Evolutionary conservation across 2,797 vertebrate species (phyloP).

Genomic region (Poecilia wingei): DNA sequence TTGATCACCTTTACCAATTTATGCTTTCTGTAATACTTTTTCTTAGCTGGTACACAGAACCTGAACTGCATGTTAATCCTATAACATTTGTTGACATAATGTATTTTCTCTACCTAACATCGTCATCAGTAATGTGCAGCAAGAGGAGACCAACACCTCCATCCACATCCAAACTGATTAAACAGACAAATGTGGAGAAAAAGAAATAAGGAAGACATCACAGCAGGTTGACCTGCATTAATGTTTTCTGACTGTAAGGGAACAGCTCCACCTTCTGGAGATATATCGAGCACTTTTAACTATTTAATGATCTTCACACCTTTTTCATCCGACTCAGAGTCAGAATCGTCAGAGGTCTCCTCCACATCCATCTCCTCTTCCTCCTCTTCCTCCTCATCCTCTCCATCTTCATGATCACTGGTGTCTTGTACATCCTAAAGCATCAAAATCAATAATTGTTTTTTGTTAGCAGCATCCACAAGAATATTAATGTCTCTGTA

Average conservation of each 20-base stretch:
- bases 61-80: neutral
- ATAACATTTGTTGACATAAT: neutral
- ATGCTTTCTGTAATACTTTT: too few relatives aligned
- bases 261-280: neutral
- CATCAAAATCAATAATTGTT: neutral
- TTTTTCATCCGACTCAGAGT: constrained; percentile 96
- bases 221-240: neutral
- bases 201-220: neutral
- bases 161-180: neutral
- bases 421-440: constrained; percentile 81
- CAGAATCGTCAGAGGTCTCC: constrained; percentile 95
- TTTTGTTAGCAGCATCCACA: neutral
- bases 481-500: neutral
- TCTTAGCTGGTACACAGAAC: neutral
- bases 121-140: neutral
- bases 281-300: neutral
- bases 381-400: constrained; percentile 92
- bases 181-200: neutral
- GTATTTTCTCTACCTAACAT: neutral
- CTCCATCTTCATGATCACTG: constrained; percentile 91
- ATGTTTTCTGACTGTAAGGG: neutral
- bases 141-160: neutral
- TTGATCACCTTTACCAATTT: too few relatives aligned
- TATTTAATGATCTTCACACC: constrained; percentile 72
- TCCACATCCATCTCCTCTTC: constrained; percentile 93